A percentile compares a stretch with the other conserved stretches of the same genome.
Evolutionary conservation across 2,113 vertebrate species (phyloP).

Genomic region (Harpagus bidentatus): DNA sequence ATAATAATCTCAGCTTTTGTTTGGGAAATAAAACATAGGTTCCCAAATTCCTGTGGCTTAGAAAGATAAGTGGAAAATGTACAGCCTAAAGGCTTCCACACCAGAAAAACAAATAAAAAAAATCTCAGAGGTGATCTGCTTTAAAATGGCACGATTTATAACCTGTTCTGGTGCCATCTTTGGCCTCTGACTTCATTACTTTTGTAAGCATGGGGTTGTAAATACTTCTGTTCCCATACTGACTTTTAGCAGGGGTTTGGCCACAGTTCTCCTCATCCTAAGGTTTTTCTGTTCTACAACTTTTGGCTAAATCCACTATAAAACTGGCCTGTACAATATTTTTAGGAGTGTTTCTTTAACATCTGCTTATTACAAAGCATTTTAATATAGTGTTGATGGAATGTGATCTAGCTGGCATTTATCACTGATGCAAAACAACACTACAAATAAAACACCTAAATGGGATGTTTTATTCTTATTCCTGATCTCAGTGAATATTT

Average conservation of each 20-base stretch:
- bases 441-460: neutral
- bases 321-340: neutral
- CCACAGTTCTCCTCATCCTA: neutral
- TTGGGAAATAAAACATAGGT: neutral
- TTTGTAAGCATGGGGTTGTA: neutral
- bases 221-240: neutral
- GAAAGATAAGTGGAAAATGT: neutral
- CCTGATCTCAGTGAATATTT: neutral
- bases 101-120: neutral
- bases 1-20: neutral
- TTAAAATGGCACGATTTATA: neutral
- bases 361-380: neutral
- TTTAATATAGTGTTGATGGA: neutral
- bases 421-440: neutral
- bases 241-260: neutral
- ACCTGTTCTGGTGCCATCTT: neutral
- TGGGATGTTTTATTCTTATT: neutral
- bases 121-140: neutral
- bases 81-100: neutral
- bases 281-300: neutral
- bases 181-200: neutral
- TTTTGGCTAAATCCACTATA: neutral
- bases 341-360: neutral
- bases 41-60: neutral
- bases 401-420: neutral